Conservation (phyloP, 2,888 invertebrate species). For the Xestia c-nigrum region DNA sequence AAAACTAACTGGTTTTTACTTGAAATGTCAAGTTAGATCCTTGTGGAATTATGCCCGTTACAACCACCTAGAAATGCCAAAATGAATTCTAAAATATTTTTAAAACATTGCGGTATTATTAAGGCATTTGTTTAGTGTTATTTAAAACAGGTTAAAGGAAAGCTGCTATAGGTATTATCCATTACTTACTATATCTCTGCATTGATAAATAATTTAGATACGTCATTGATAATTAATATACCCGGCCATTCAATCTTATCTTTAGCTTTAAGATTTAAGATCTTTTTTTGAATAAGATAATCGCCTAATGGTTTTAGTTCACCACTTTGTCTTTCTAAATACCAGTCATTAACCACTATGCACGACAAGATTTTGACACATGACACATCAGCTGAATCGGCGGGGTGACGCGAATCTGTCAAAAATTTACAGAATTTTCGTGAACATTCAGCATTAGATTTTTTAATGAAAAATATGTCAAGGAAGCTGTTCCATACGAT, state of each 20-base stretch:
- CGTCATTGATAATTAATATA: slow-evolving; percentile 15
- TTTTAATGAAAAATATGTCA: too few relatives aligned
- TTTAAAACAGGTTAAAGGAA: not conserved
- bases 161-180: not conserved
- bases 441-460: too few relatives aligned
- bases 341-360: slow-evolving; percentile 36
- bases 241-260: slow-evolving; percentile 4
- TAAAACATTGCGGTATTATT: not conserved
- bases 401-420: too few relatives aligned
- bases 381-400: too few relatives aligned
- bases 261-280: slow-evolving; percentile 2
- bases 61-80: rapidly evolving
- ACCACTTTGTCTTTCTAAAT: slow-evolving; percentile 39
- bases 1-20: slow-evolving; percentile 37
- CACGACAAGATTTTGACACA: too few relatives aligned
- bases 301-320: slow-evolving; percentile 14
- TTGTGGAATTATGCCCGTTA: slow-evolving; percentile 5
- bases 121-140: not conserved
- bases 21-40: slow-evolving; percentile 21
- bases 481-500: too few relatives aligned
- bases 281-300: slow-evolving; percentile 19
- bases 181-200: slow-evolving; percentile 9
- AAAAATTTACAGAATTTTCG: too few relatives aligned
- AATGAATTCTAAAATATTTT: not conserved
- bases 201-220: slow-evolving; percentile 25